Evolutionary conservation across 2,888 invertebrate genomes (phyloP), one percentile per base, ranked within the genome.

Genomic region (Drosophila mimetica): DNA sequence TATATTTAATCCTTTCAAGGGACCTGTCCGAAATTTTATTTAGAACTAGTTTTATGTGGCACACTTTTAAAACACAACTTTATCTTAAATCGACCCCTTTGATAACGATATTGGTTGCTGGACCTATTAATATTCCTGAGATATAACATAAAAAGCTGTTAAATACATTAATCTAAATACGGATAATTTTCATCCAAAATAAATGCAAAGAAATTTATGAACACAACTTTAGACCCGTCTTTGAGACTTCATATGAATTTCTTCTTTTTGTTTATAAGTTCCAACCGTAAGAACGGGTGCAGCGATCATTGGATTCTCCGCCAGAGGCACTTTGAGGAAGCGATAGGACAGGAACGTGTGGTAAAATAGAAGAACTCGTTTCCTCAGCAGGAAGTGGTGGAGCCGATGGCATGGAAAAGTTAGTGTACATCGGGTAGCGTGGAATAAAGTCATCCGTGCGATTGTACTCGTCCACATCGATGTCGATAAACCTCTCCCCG

Each of bases 361-460:
- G 14, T 0, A 16, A n/a, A n/a, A 41, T 16, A 4, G 41, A 8
- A 7, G 59, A 14, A 8, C 3, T 22, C 3, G 14, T 8, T 6
- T 30, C 14, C 5, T 46, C 58, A 4, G 34, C 1, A 1, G 58
- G 30, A 2, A 18, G 58, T 0, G 54, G 71, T 6, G 83, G 77
- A 0, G 81, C 81, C 18, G 81, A 36, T 20, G 87, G 67, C 30
- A 36, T 20, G 11, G 83, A 88, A 59, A 89, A 88, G 74, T 89
- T 71, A 4, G 65, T 83, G 55, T 89, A 90, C 74, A 89, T 78
- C n/a, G 89, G 90, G 60, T 89, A 89, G 18, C 81, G 75, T 4
- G 89, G 90, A 32, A 89, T 65, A 22, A 79, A 89, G 9, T 83
- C 84, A 34, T 88, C 83, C 2, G 77, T 69, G 25, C 72, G 65